Evolutionary conservation across 2,113 vertebrate species (phyloP), one percentile per base, ranked within the genome.

Genomic region (Carassius auratus): DNA sequence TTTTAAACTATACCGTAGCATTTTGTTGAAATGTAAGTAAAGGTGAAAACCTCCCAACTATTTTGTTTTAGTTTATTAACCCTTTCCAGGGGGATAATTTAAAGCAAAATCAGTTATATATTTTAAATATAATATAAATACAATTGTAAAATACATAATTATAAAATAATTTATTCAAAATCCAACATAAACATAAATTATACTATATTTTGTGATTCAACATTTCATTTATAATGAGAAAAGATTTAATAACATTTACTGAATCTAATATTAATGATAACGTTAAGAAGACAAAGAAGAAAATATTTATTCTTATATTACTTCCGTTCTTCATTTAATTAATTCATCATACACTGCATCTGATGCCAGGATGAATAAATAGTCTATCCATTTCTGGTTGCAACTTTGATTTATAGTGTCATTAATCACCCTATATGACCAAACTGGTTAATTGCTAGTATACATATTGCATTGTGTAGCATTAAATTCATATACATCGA

Each of bases 371-470:
- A 71, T 71, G 17, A 38, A 36, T 3, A 15, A 23, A 64, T 10
- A n/a, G 17, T 4, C 1, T 21, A 12, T 61, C 3, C 23, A 26
- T 62, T 62, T 23, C 59, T 23, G n/a, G 9, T 64, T 23, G 30
- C n/a, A 68, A 68, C 36, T 69, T 69, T 8, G 66, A 69, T 17
- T 69, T 38, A 59, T 59, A 59, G 8, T 38, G 33, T 71, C 68
- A 71, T 71, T 10, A 71, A 71, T 71, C 33, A 71, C 17, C 10
- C 30, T 83, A 83, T 26, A 77, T 62, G 66, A 81, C 12, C 8
- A 55, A 76, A 78, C 66, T 48, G 26, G 62, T 61, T 23, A 36
- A 86, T 4, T 17, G 38, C 38, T 74, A 50, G 66, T 38, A 19
- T 15, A 38, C 50, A 38, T 69, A 69, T 69, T 38, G 36, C 66